Evolutionary conservation across 2,797 vertebrate genomes (phyloP).

Genomic region (Sebastes minor): DNA sequence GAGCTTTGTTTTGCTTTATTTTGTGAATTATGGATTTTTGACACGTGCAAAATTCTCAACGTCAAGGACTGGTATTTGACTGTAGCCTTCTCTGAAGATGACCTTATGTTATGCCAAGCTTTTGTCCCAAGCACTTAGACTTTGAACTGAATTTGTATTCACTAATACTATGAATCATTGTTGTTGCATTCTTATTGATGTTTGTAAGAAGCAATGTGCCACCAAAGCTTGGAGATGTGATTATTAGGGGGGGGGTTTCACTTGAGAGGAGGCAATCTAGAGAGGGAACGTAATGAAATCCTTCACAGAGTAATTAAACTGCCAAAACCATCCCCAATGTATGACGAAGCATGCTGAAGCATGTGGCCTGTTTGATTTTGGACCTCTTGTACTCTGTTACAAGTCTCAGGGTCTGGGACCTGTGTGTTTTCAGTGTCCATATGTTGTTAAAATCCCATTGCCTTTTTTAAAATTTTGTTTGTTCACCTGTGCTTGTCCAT

Average conservation of each 20-base stretch:
- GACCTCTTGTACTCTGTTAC: slow-evolving; percentile 1
- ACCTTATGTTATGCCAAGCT: background rate
- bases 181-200: background rate
- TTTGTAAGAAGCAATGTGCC: background rate
- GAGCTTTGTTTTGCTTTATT: background rate
- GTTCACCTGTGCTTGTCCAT: slow-evolving; percentile 9
- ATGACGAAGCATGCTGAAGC: slow-evolving; percentile 7
- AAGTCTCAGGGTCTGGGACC: slow-evolving; percentile 4
- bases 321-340: background rate
- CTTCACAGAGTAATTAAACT: background rate
- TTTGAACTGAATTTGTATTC: background rate
- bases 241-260: background rate
- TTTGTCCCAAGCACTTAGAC: background rate
- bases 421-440: slow-evolving; percentile 38
- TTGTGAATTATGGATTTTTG: background rate
- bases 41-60: background rate
- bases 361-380: slow-evolving; percentile 8
- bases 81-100: background rate
- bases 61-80: background rate
- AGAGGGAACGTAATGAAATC: background rate
- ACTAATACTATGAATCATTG: background rate
- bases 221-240: slow-evolving; percentile 7
- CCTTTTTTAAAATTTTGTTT: background rate
- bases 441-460: slow-evolving; percentile 31
- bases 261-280: background rate